Evolutionary conservation across 2,888 invertebrate genomes (phyloP), one percentile per base, ranked within the genome.

Genomic region (Lycophotia porphyrea): DNA sequence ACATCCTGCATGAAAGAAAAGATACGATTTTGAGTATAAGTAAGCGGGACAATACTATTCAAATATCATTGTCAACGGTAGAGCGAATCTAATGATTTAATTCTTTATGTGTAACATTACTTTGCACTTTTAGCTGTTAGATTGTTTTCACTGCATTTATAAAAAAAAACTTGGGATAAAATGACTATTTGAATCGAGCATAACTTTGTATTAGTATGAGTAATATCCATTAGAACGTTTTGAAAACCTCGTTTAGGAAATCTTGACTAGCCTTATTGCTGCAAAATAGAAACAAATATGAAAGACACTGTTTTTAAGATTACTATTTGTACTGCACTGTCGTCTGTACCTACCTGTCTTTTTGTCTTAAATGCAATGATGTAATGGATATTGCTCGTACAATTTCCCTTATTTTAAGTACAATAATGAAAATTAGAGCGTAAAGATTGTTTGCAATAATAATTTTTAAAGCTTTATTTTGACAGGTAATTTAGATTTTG

Each of bases 121-220:
- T 84, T 89, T 86, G 88, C 89, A 89, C 89, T 47, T 70, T 87
- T 88, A 89, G 87, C 79, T 63, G 24, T 69, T 88, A 88, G 88
- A 81, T 87, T 88, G 66, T 79, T 87, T 87, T 81, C 85, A 88
- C 86, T 85, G 84, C 77, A 77, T 79, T 82, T 74, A 77, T 36
- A 34, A 82, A 71, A 65, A 65, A 65, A 71, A 70, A 76, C 77
- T 84, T 85, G 83, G 61, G 24, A 77, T 80, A 72, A 75, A 39
- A 34, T 78, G 69, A 69, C 73, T 55, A 61, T 65, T 66, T 63
- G 13, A 68, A 64, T 60, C 64, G 18, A 71, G 39, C 55, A 49
- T 47, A 70, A n/a, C 42, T 72, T 77, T 65, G 36, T 71, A 61
- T 71, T 67, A 0, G 27, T 61, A 42, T 44, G 74, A 80, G 78